A percentile compares a stretch with the other conserved stretches of the same genome.
These are phyloP conservation scores for Columba janthina DNA, from an alignment of 2,113 vertebrate genomes.

Conservation along the genomic window DNA sequence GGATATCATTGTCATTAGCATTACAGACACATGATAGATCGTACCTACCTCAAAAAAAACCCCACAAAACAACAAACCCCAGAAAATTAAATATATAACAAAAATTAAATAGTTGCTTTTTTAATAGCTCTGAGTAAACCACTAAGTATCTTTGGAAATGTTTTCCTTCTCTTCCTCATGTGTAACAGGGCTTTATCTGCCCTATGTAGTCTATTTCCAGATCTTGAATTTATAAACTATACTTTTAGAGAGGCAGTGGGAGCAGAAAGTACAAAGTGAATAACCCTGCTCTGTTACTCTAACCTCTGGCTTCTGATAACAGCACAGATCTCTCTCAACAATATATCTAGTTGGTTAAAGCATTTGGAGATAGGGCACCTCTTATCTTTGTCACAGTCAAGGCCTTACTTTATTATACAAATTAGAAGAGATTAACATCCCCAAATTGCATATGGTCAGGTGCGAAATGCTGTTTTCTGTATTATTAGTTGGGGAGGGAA, in stretches of 20 bases:
- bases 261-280: neutral
- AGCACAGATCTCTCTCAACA: neutral
- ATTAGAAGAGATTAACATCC: neutral
- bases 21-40: neutral
- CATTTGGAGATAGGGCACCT: neutral
- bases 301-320: neutral
- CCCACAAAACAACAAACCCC: rapidly evolving
- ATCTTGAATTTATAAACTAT: neutral
- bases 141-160: neutral
- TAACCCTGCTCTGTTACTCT: neutral
- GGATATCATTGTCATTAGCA: neutral
- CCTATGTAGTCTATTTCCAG: neutral
- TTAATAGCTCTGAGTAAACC: neutral
- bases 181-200: neutral
- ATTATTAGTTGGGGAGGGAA: neutral
- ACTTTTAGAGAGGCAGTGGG: neutral
- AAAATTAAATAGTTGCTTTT: neutral
- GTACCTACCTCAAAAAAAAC: neutral
- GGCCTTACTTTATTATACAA: neutral
- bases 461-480: neutral
- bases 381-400: neutral
- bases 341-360: neutral
- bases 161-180: neutral
- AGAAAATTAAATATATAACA: neutral
- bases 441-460: neutral